Percentiles rank a stretch among this genome's conserved stretches.
phyloP scores from a whole-genome alignment of 2,797 vertebrate genomes.

The Cossypha polioptera region DNA sequence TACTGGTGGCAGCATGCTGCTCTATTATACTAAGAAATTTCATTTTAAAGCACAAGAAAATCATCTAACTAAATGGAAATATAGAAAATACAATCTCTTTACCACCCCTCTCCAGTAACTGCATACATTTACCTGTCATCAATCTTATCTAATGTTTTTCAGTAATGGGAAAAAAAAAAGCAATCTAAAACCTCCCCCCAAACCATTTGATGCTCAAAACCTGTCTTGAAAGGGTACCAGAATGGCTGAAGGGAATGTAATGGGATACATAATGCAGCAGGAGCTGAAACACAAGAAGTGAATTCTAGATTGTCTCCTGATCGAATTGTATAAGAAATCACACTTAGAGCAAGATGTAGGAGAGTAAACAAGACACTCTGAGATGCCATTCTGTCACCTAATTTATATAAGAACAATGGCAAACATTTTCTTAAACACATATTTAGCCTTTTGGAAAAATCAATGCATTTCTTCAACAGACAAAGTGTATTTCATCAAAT shows the following conservation, averaged over 20 bases:
- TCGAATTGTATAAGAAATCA: background rate
- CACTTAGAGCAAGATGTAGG: background rate
- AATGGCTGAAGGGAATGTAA: background rate
- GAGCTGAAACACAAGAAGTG: background rate
- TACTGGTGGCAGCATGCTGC: background rate
- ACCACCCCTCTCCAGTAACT: fast-evolving
- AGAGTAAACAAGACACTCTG: background rate
- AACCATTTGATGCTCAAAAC: background rate
- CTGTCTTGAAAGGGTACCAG: background rate
- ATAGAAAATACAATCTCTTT: background rate
- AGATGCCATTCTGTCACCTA: background rate
- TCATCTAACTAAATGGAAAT: background rate
- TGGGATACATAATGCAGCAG: background rate
- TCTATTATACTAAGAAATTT: background rate
- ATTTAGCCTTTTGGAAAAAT: conserved; percentile 7
- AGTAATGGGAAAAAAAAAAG: background rate
- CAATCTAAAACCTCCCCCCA: background rate
- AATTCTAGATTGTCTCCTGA: background rate
- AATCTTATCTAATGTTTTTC: background rate
- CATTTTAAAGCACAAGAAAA: background rate
- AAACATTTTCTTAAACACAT: background rate
- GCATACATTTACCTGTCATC: background rate
- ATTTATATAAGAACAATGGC: background rate
- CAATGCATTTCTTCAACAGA: conserved; percentile 1
- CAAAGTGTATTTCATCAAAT: conserved; percentile 34